Percentiles rank a stretch among this genome's conserved stretches.
Conservation (phyloP, 2,888 invertebrate genomes). For the Tiliacea citrago region DNA sequence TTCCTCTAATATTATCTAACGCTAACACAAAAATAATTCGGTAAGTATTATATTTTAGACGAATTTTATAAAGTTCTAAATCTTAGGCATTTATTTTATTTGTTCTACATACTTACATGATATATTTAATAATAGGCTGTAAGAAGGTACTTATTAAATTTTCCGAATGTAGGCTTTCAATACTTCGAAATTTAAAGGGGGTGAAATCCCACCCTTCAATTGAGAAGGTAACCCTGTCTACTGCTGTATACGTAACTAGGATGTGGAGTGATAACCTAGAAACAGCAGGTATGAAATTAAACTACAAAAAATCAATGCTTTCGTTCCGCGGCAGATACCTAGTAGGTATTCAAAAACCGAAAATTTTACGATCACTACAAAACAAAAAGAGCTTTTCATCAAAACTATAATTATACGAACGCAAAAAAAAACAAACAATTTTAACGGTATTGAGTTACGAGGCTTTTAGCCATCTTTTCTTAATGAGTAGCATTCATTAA, state of each 20-base stretch:
- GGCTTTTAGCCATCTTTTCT: slow-evolving; percentile 23
- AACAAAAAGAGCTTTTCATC: neutral
- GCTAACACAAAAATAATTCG: neutral
- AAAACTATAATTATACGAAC: neutral
- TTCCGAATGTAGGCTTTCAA: neutral
- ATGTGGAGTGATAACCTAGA: slow-evolving; percentile 21
- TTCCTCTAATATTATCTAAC: neutral
- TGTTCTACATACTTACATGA: neutral
- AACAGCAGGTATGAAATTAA: slow-evolving; percentile 34
- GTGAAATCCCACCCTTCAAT: slow-evolving; percentile 12
- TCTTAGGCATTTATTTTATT: neutral
- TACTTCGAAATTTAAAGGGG: neutral
- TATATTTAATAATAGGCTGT: neutral
- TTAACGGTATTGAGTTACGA: slow-evolving; percentile 9
- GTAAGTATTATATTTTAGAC: neutral
- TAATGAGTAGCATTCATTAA: neutral
- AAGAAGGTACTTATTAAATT: neutral
- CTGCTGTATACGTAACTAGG: slow-evolving; percentile 9
- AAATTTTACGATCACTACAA: neutral
- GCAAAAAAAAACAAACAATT: neutral
- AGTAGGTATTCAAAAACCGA: neutral
- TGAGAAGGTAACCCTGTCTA: neutral
- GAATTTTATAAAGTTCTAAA: neutral
- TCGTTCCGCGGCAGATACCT: neutral
- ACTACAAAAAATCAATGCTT: slow-evolving; percentile 26